Evolutionary conservation across 2,797 vertebrate genomes (phyloP).

Genomic region (Phoxinus dragarum): DNA sequence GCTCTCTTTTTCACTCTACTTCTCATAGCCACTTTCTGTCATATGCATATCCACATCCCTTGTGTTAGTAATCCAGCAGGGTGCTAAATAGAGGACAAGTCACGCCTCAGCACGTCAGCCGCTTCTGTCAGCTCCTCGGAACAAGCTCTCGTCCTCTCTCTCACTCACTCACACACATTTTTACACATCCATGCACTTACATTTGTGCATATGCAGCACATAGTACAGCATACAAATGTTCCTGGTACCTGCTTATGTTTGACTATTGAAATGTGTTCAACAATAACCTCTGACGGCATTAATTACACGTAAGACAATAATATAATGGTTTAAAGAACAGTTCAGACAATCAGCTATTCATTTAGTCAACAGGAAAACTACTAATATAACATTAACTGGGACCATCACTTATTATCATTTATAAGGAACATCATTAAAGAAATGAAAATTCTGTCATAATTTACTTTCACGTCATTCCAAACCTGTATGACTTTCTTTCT

Average conservation of each 20-base stretch:
- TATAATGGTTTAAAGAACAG: neutral
- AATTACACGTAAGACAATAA: neutral
- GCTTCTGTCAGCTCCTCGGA: constrained; percentile 51
- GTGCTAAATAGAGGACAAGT: constrained; percentile 66
- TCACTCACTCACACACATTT: neutral
- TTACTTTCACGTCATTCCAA: neutral
- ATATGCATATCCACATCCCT: constrained; percentile 61
- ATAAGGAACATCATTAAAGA: neutral
- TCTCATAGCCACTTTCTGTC: constrained; percentile 62
- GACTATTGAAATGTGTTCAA: constrained; percentile 16
- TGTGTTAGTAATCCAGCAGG: constrained; percentile 66
- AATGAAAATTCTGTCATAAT: neutral
- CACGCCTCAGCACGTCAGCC: constrained; percentile 54
- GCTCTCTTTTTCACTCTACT: constrained; percentile 53
- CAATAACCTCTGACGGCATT: neutral
- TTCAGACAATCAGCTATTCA: neutral
- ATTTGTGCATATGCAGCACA: constrained; percentile 20
- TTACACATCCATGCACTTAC: constrained; percentile 36
- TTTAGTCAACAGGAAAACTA: neutral
- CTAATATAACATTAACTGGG: neutral
- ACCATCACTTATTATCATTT: neutral
- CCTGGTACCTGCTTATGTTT: constrained; percentile 27
- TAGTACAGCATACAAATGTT: constrained; percentile 32
- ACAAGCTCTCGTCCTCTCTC: constrained; percentile 19
- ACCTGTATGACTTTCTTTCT: neutral